These are phyloP conservation scores for Hypomesus transpacificus DNA, from an alignment of 2,113 vertebrate species.

Conservation along the genomic window DNA sequence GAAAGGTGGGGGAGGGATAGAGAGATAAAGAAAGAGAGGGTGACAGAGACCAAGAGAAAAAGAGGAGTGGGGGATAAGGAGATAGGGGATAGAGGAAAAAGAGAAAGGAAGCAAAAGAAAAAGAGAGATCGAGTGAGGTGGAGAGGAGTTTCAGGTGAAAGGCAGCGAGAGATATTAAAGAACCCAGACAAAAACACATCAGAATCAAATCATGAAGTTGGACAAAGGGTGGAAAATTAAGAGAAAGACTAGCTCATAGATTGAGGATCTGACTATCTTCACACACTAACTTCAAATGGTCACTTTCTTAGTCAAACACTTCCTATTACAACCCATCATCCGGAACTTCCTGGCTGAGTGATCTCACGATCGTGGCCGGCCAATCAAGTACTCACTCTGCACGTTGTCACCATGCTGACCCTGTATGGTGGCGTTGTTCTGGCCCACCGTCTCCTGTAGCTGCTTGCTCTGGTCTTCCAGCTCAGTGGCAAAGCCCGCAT, in stretches of 20 bases:
- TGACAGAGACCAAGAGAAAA: not conserved
- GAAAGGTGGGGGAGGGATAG: not conserved
- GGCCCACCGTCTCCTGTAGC: conserved; percentile 54
- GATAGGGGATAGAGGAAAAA: not conserved
- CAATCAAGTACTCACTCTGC: conserved; percentile 45
- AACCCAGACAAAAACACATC: no score
- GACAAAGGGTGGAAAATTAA: no score
- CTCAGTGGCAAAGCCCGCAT: conserved; percentile 58
- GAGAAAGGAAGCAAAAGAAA: not conserved
- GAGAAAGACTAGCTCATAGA: not conserved
- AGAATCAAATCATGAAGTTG: no score
- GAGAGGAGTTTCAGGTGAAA: not conserved
- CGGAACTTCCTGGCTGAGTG: conserved; percentile 1
- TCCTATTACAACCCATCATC: not conserved
- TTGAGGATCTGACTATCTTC: not conserved
- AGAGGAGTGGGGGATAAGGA: not conserved
- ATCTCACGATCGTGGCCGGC: not conserved
- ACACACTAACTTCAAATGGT: not conserved
- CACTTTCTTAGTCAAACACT: no score
- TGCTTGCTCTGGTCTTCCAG: conserved; percentile 67
- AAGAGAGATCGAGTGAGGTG: not conserved
- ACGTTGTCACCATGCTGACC: conserved; percentile 23
- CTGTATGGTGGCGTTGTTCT: conserved; percentile 32
- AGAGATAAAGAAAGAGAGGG: conserved; percentile 6
- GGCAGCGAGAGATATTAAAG: not conserved